A percentile compares a stretch with the other conserved stretches of the same genome.
phyloP scores from a whole-genome alignment of 2,888 invertebrate species.

The Aelia acuminata region DNA sequence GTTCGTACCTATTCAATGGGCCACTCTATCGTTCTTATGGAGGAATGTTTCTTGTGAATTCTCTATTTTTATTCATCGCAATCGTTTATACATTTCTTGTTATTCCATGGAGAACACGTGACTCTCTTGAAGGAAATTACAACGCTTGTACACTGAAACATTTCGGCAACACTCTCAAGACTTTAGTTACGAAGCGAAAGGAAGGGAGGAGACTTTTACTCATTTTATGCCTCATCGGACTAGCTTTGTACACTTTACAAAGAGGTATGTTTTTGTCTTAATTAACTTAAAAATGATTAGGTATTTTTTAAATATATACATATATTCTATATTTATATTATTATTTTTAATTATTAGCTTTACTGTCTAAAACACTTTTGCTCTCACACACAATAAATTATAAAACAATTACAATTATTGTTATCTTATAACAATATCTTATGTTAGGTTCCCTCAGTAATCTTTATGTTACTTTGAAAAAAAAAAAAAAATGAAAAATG shows the following conservation, averaged over 20 bases:
- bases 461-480: no score
- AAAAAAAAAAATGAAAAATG: no score
- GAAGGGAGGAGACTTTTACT: constrained; percentile 76
- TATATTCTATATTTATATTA: no score
- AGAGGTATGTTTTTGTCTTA: constrained; percentile 72
- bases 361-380: no score
- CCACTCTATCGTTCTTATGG: constrained; percentile 78
- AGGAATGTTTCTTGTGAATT: constrained; percentile 82
- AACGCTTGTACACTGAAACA: constrained; percentile 45
- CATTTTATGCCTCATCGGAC: constrained; percentile 79
- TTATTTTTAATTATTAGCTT: no score
- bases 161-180: constrained; percentile 75
- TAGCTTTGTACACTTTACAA: constrained; percentile 87
- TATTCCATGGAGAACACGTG: constrained; percentile 80
- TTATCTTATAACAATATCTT: no score
- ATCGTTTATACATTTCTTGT: constrained; percentile 77
- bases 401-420: no score
- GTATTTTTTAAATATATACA: no score
- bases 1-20: constrained; percentile 76
- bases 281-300: no score
- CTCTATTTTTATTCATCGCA: constrained; percentile 74
- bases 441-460: no score
- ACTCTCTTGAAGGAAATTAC: constrained; percentile 72
- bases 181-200: constrained; percentile 75
- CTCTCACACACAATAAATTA: no score